phyloP scores from a whole-genome alignment of 2,113 vertebrate species.

The Xenopus laevis region DNA sequence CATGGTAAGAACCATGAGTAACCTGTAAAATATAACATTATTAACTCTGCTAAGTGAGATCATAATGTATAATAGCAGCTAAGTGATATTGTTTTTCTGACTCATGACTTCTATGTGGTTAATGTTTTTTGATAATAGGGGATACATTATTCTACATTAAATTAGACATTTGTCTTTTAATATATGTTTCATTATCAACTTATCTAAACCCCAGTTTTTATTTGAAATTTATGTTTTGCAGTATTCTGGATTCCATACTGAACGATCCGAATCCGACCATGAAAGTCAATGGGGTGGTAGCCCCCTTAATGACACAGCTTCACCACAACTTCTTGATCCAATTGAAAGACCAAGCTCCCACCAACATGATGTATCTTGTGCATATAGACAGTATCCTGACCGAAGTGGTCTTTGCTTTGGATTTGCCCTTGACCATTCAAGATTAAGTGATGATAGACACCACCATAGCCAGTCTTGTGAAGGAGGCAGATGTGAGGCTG shows the following conservation, averaged over 20 bases:
- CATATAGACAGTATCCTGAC: slow-evolving; percentile 80
- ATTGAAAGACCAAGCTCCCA: slow-evolving; percentile 68
- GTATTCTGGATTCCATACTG: slow-evolving; percentile 87
- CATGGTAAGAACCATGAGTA: no score
- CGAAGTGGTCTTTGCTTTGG: slow-evolving; percentile 76
- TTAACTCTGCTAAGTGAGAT: no score
- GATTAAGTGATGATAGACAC: slow-evolving; percentile 69
- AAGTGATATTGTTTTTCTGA: no score
- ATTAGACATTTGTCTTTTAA: no score
- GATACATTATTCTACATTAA: no score
- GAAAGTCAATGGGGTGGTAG: slow-evolving; percentile 93
- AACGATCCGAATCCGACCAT: slow-evolving; percentile 89
- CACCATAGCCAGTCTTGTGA: slow-evolving; percentile 81
- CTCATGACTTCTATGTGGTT: no score
- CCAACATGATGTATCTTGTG: slow-evolving; percentile 76
- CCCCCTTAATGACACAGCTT: slow-evolving; percentile 80
- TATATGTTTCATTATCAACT: no score
- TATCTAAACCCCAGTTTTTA: no score
- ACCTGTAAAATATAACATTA: no score
- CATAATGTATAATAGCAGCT: no score
- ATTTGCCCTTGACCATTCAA: slow-evolving; percentile 75
- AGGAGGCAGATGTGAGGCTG: slow-evolving; percentile 83
- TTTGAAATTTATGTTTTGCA: slow-evolving; percentile 55
- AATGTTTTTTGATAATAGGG: no score
- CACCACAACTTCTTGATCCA: slow-evolving; percentile 84